Conservation (phyloP, 2,113 vertebrate species). For the Periophthalmodon schlosseri region DNA sequence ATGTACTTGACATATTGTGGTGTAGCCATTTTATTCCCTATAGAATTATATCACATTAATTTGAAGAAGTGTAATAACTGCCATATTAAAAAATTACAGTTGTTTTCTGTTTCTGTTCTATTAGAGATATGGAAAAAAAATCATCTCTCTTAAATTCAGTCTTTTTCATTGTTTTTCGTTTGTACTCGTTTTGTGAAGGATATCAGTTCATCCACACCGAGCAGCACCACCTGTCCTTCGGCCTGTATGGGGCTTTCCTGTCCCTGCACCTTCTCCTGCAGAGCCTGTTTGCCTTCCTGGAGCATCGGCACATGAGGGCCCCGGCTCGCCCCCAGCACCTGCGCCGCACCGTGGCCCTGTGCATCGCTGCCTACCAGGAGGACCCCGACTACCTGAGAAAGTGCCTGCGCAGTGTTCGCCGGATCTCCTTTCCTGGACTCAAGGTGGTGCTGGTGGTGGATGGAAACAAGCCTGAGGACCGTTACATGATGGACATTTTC, state of each 20-base stretch:
- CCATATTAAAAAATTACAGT: too few relatives aligned
- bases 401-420: conserved; percentile 88
- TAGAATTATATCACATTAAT: not conserved
- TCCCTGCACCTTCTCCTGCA: conserved; percentile 93
- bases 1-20: not conserved
- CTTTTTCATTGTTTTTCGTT: not conserved
- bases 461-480: conserved; percentile 89
- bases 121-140: too few relatives aligned
- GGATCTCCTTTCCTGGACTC: conserved; percentile 89
- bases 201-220: conserved; percentile 99
- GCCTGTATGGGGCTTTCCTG: conserved; percentile 95
- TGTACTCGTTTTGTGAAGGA: conserved; percentile 58
- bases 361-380: conserved; percentile 96
- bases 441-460: conserved; percentile 98
- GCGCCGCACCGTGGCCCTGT: conserved; percentile 85
- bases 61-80: not conserved
- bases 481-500: conserved; percentile 99
- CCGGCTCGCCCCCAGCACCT: conserved; percentile 76
- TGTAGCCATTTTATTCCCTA: not conserved
- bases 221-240: conserved; percentile 97
- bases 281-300: conserved; percentile 96
- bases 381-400: conserved; percentile 95
- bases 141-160: too few relatives aligned
- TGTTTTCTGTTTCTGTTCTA: too few relatives aligned
- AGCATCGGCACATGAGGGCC: conserved; percentile 89